Evolutionary conservation across 1,140 invertebrate species (phyloP).

Genomic region (Ylistrum balloti): DNA sequence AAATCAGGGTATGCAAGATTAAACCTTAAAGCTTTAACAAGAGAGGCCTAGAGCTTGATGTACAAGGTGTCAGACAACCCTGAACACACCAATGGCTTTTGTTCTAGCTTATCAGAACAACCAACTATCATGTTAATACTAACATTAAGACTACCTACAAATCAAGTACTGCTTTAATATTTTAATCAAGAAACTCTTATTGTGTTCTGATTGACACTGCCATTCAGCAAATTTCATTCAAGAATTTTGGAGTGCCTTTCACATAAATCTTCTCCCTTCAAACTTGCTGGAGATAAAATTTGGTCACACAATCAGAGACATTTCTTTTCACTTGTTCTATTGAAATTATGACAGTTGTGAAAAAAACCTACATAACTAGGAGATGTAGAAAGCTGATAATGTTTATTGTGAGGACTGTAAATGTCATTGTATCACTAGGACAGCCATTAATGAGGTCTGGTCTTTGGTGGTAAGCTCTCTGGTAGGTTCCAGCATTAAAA

Average conservation of each 20-base stretch:
- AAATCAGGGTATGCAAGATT: constrained; percentile 13
- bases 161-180: background rate
- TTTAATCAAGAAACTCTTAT: background rate
- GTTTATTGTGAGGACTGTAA: background rate
- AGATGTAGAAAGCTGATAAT: constrained; percentile 27
- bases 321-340: constrained; percentile 29
- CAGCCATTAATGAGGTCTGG: background rate
- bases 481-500: background rate
- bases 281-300: constrained; percentile 10
- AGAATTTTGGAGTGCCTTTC: background rate
- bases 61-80: constrained; percentile 9
- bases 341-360: constrained; percentile 4
- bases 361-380: background rate
- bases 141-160: background rate
- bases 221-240: background rate
- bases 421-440: background rate
- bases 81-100: background rate
- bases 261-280: background rate
- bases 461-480: background rate
- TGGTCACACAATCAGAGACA: constrained; percentile 15
- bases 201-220: background rate
- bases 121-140: background rate
- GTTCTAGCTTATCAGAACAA: constrained; percentile 7
- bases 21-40: constrained; percentile 12
- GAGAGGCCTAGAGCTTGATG: background rate